Conservation (phyloP, 2,888 invertebrate genomes). For the Eulithis testata region DNA sequence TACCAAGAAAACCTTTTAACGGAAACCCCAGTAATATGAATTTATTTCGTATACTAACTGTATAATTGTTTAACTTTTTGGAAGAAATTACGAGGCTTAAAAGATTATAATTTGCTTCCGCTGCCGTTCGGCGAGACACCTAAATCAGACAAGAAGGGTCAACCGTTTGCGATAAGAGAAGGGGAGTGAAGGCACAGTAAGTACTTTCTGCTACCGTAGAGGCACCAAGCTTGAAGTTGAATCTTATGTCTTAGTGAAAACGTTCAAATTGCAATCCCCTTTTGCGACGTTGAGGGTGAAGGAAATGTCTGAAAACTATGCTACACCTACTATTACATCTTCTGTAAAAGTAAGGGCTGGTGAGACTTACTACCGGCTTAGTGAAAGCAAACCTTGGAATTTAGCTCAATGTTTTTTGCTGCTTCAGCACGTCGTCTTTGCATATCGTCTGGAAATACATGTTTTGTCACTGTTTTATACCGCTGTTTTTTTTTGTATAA, state of each 20-base stretch:
- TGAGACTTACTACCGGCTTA: neutral
- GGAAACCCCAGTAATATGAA: slow-evolving; percentile 29
- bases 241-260: slow-evolving; percentile 5
- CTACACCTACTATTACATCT: neutral
- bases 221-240: slow-evolving; percentile 2
- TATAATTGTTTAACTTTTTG: slow-evolving; percentile 45
- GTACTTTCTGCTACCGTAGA: slow-evolving; percentile 1
- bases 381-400: slow-evolving; percentile 1
- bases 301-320: slow-evolving; percentile 30
- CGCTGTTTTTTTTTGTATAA: too few relatives aligned
- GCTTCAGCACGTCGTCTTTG: neutral
- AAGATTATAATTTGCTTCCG: slow-evolving; percentile 68
- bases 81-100: slow-evolving; percentile 52
- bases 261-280: slow-evolving; percentile 5
- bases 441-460: neutral
- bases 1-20: slow-evolving; percentile 1
- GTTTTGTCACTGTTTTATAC: too few relatives aligned
- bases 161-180: slow-evolving; percentile 51
- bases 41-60: slow-evolving; percentile 21
- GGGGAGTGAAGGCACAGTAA: slow-evolving; percentile 32
- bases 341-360: neutral
- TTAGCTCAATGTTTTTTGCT: neutral
- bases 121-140: slow-evolving; percentile 51
- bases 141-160: slow-evolving; percentile 66
- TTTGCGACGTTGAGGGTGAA: neutral